phyloP scores from a whole-genome alignment of 2,797 vertebrate species.

The Sphenodon punctatus region DNA sequence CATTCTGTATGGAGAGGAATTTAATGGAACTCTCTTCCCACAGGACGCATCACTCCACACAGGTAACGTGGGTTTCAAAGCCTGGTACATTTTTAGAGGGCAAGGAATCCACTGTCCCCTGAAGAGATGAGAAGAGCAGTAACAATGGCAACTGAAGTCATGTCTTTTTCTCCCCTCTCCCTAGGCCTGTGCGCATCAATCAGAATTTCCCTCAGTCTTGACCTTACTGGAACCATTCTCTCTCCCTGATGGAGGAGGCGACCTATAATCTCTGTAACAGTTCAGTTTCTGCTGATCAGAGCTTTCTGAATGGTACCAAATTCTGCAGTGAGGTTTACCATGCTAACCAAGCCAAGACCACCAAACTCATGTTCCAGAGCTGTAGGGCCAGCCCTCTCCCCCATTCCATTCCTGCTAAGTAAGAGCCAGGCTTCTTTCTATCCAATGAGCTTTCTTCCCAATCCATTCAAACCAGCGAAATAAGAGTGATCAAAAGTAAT shows the following conservation, averaged over 20 bases:
- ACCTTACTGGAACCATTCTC: neutral
- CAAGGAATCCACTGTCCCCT: neutral
- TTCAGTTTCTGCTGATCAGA: neutral
- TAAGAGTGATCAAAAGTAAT: conserved; percentile 50
- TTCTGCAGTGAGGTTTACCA: neutral
- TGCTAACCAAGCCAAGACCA: neutral
- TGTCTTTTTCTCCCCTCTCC: neutral
- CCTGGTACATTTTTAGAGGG: neutral
- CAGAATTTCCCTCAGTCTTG: neutral
- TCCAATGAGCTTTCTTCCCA: conserved; percentile 35
- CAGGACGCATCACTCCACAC: neutral
- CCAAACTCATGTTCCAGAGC: neutral
- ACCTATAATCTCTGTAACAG: neutral
- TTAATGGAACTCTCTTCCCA: neutral
- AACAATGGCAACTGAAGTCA: neutral
- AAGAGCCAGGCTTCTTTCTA: conserved; percentile 36
- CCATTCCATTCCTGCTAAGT: neutral
- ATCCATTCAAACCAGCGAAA: conserved; percentile 12
- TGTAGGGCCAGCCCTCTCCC: rapidly evolving
- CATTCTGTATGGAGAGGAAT: neutral
- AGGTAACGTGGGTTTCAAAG: neutral
- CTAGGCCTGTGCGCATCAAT: neutral
- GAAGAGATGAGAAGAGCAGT: neutral
- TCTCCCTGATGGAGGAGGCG: neutral
- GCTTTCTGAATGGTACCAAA: neutral